These are phyloP conservation scores for Harmothoe impar DNA, from an alignment of 2,888 invertebrate genomes.

Conservation along the genomic window DNA sequence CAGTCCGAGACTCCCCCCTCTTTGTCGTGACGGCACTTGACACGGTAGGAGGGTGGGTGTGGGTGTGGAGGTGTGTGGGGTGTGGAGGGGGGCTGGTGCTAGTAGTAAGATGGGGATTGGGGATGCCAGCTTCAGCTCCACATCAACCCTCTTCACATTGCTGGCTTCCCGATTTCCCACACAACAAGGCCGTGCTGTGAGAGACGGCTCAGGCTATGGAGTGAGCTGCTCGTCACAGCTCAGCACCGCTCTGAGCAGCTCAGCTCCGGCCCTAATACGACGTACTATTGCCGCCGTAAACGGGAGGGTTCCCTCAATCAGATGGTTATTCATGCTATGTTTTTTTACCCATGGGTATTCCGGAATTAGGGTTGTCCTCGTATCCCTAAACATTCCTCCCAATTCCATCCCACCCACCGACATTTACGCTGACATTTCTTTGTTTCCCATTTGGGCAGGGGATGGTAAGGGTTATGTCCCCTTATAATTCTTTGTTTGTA, in stretches of 20 bases:
- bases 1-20: not conserved
- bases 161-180: constrained; percentile 2
- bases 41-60: not conserved
- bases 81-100: too few species aligned
- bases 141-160: constrained; percentile 35
- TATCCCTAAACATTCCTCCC: too few species aligned
- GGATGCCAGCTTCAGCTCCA: not conserved
- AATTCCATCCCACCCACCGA: too few species aligned
- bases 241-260: constrained; percentile 13
- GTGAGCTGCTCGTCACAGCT: constrained; percentile 4
- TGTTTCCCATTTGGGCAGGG: too few species aligned
- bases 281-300: constrained; percentile 1
- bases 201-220: constrained; percentile 1
- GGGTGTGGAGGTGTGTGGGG: too few species aligned
- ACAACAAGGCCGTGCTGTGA: not conserved
- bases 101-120: not conserved
- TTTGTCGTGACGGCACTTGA: not conserved
- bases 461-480: too few species aligned
- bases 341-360: not conserved
- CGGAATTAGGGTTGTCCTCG: too few species aligned
- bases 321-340: not conserved
- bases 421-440: too few species aligned
- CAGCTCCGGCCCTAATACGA: not conserved
- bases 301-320: not conserved
- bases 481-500: too few species aligned